A percentile compares a stretch with the other conserved stretches of the same genome.
These are phyloP conservation scores for Lydus trimaculatus DNA, from an alignment of 2,888 invertebrate species.

Conservation along the genomic window DNA sequence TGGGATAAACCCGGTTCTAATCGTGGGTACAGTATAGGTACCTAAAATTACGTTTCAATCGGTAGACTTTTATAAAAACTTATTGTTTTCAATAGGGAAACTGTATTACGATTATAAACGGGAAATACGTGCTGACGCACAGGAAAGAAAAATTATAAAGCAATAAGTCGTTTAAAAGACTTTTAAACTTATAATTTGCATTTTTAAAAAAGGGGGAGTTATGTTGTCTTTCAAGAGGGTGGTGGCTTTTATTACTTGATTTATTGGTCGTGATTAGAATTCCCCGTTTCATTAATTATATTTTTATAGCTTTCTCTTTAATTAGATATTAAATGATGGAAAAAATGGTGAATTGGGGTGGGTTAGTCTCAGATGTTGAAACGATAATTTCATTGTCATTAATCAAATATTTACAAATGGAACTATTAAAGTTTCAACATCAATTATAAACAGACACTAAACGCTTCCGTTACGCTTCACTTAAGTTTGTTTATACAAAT, in stretches of 20 bases:
- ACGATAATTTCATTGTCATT: not conserved
- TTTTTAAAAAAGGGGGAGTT: not conserved
- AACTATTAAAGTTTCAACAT: not conserved
- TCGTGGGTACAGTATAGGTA: not conserved
- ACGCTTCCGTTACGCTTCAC: not conserved
- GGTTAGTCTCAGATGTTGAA: not conserved
- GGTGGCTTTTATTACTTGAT: not conserved
- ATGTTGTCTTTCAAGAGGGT: no score
- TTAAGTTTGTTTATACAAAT: not conserved
- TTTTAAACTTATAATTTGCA: not conserved
- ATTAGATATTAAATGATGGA: not conserved
- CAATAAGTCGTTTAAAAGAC: no score
- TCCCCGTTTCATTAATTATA: no score
- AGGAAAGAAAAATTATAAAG: not conserved
- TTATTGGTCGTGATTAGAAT: not conserved
- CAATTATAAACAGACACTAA: not conserved
- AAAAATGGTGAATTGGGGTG: no score
- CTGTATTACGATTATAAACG: no score
- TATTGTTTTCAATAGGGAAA: no score
- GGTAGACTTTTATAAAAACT: no score
- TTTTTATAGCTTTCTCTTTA: not conserved
- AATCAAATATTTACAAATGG: not conserved
- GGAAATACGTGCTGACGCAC: no score
- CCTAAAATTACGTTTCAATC: no score
- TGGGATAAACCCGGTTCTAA: not conserved